A percentile compares a stretch with the other conserved stretches of the same genome.
Evolutionary conservation across 2,888 invertebrate genomes (phyloP).

Genomic region (Acleris literana): DNA sequence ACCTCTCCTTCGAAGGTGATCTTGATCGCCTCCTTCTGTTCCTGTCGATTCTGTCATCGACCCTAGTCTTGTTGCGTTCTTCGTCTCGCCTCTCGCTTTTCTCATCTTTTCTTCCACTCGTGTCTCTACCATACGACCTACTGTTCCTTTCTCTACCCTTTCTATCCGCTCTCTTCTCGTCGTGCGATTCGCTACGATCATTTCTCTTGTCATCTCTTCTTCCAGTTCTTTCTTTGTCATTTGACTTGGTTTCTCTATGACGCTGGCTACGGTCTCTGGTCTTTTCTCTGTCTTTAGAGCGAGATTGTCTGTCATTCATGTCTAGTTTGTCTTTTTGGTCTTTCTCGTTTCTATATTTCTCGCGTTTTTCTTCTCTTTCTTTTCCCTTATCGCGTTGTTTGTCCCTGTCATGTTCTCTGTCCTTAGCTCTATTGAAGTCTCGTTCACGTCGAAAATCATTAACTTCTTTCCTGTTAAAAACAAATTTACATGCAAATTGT

Average conservation of each 20-base stretch:
- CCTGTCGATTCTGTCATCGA: conserved; percentile 44
- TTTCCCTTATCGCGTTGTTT: conserved; percentile 43
- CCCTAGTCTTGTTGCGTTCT: conserved; percentile 43
- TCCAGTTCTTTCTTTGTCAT: conserved; percentile 44
- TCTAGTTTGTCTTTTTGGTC: conserved; percentile 38
- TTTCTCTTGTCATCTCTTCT: conserved; percentile 43
- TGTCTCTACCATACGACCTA: conserved; percentile 30
- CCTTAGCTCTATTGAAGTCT: conserved; percentile 43
- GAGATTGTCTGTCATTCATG: conserved; percentile 32
- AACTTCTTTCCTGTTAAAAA: conserved; percentile 54
- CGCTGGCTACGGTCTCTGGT: conserved; percentile 38
- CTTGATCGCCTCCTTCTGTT: conserved; percentile 50
- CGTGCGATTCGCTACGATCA: conserved; percentile 38
- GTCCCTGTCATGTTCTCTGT: conserved; percentile 42
- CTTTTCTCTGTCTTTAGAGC: conserved; percentile 37
- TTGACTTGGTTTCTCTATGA: conserved; percentile 38
- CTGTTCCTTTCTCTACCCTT: conserved; percentile 24
- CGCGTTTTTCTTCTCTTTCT: conserved; percentile 40
- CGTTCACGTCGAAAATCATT: conserved; percentile 52
- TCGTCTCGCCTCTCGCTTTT: conserved; percentile 54
- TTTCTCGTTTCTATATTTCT: conserved; percentile 35
- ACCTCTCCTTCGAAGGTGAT: too few relatives aligned
- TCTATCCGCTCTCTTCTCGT: conserved; percentile 40
- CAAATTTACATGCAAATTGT: background rate
- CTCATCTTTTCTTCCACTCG: conserved; percentile 26